Base-by-base conservation (phyloP, 2,888 invertebrate genomes). In the Phoenoteleia sp. region DNA sequence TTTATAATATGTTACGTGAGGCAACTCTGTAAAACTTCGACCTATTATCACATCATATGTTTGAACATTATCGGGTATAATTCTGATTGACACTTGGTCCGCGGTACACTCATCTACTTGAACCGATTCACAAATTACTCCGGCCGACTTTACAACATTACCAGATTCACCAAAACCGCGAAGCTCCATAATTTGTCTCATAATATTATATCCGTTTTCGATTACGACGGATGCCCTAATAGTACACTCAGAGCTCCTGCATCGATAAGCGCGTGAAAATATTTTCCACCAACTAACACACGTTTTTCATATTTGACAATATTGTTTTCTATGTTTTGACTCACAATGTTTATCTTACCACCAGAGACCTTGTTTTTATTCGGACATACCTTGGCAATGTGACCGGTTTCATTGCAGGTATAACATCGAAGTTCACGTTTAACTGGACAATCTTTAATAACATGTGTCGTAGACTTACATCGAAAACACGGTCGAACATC, bases 221-320 rank as follows among this genome's bases (percentile, higher is more conserved):
- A 84, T 39, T 13, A 86, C 82, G 4, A 74, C 15, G 23, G 79
- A 77, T 17, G 74, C 80, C 67, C 75, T 52, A 15, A 87, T 82
- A 0, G 83, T 84, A 67, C 87, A 88, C n/a, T 87, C 87, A 2
- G 87, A 86, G 60, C 88, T 88, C 4, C 87, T 86, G 80, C 74
- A 42, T 88, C 87, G 13, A 85, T 62, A 13, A 76, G 19, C 9
- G 33, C 77, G 7, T 13, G 36, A 17, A 84, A n/a, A 49, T 67
- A 45, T 11, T 56, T 64, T 4, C 62, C 29, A 4, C 54, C 67
- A 11, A 54, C 36, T 33, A 56, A 47, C 11, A 72, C 49, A 9
- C 13, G 23, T 52, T 76, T 76, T 42, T 27, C 19, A 56, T 76
- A 67, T 19, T 25, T 52, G 11, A 33, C 2, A 9, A 33, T 33